phyloP scores from a whole-genome alignment of 2,888 invertebrate genomes.

The Nematopogon swammerdamellus region DNA sequence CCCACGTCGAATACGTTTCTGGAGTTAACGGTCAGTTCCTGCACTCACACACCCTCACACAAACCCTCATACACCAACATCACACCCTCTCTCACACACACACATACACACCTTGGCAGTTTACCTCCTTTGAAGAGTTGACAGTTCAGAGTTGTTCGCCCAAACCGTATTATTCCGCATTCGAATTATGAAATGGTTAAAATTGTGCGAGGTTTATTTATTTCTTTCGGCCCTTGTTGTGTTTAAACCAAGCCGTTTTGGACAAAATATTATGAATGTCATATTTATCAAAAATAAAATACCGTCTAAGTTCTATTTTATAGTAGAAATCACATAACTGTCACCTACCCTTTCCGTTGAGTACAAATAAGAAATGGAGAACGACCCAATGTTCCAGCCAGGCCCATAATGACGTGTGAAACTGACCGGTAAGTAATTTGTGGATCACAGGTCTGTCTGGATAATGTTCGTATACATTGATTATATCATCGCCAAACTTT shows the following conservation, averaged over 20 bases:
- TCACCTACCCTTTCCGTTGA: too few relatives aligned
- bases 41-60: too few relatives aligned
- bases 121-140: too few relatives aligned
- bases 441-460: neutral
- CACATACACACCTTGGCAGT: too few relatives aligned
- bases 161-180: constrained; percentile 4
- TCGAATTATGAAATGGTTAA: constrained; percentile 8
- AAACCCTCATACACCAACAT: neutral
- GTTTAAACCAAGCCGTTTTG: neutral
- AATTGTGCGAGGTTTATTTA: too few relatives aligned
- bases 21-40: constrained; percentile 38
- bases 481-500: too few relatives aligned
- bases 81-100: constrained; percentile 4
- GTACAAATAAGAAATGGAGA: too few relatives aligned
- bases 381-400: too few relatives aligned
- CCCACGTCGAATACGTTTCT: constrained; percentile 40
- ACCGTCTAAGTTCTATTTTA: neutral
- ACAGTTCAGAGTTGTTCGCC: too few relatives aligned
- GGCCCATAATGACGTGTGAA: too few relatives aligned
- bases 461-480: neutral
- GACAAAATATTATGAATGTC: neutral
- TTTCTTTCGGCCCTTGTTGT: constrained; percentile 4
- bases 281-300: constrained; percentile 3
- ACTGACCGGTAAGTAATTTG: too few relatives aligned
- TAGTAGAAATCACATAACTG: too few relatives aligned